Evolutionary conservation across 2,797 vertebrate species (phyloP), one percentile per base, ranked within the genome.

Genomic region (Phoxinus dragarum): DNA sequence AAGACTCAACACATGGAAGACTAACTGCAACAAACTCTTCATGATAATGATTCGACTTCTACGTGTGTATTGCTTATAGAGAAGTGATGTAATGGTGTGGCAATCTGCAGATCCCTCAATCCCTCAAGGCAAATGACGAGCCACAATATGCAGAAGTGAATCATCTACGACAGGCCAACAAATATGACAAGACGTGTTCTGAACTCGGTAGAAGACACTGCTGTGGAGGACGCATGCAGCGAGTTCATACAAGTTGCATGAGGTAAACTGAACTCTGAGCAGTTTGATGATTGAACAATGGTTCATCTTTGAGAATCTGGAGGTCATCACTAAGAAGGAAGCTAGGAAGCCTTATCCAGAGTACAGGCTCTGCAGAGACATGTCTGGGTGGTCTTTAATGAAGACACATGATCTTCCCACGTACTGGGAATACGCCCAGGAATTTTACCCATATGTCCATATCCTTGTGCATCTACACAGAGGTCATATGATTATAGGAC

Each of bases 401-500:
- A 75, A 23, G 71, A 38, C 38, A 68, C 14, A 16, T 21, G 61
- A 82, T 82, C 42, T 42, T 78, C 56, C 56, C 2, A 61, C 8
- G 0, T 61, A 42, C 54, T 78, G 27, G 7, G 38, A 64, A 6
- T 64, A 8, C 10, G 21, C 2, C 8, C 16, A 61, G 56, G 8
- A 61, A 78, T 78, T 78, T 44, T 1, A 49, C 17, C 40, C 61
- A 80, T 49, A 67, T 80, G 61, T 67, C 40, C n/a, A 64, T 36
- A 42, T 66, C n/a, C 17, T 44, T 27, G 40, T 77, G 44, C 54
- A 77, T 80, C 23, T 56, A 36, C 31, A 59, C 17, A 17, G 12
- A 83, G 84, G 75, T 61, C 68, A 87, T 42, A 76, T n/a, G 44
- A 80, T 11, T 76, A 17, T 85, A 64, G 61, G 64, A 84, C 8